Evolutionary conservation across 2,797 vertebrate genomes (phyloP).

Genomic region (Scolopax bukidnonensis): DNA sequence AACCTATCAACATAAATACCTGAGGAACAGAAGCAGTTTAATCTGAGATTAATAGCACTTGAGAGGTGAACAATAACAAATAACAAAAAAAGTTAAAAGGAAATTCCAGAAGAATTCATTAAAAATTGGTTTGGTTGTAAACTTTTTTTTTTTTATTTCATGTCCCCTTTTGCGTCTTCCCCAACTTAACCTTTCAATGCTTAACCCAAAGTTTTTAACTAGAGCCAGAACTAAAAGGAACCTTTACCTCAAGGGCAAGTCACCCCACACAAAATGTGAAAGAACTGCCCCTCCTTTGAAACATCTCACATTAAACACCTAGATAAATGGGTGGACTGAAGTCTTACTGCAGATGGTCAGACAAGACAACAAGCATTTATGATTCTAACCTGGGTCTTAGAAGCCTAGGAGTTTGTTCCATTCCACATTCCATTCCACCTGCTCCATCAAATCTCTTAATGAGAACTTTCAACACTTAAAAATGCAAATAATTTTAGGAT

Average conservation of each 20-base stretch:
- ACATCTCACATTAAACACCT: neutral
- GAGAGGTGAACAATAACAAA: neutral
- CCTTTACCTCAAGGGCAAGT: neutral
- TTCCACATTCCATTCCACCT: neutral
- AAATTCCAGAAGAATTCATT: neutral
- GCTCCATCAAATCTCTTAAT: neutral
- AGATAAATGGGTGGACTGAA: neutral
- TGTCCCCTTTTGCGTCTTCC: neutral
- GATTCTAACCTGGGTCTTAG: neutral
- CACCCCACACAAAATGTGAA: neutral
- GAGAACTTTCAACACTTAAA: neutral
- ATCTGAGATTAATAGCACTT: neutral
- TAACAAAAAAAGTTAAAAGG: neutral
- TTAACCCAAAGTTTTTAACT: neutral
- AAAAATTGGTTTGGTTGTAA: neutral
- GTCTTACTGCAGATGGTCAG: neutral
- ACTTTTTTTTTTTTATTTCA: neutral
- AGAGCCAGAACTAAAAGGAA: neutral
- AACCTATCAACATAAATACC: neutral
- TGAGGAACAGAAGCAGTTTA: neutral
- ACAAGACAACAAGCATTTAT: neutral
- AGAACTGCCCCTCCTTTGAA: neutral
- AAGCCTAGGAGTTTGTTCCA: neutral
- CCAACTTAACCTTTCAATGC: neutral
- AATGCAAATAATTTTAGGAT: neutral